Evolutionary conservation across 2,113 vertebrate species (phyloP).

Genomic region (Heloderma charlesbogerti): DNA sequence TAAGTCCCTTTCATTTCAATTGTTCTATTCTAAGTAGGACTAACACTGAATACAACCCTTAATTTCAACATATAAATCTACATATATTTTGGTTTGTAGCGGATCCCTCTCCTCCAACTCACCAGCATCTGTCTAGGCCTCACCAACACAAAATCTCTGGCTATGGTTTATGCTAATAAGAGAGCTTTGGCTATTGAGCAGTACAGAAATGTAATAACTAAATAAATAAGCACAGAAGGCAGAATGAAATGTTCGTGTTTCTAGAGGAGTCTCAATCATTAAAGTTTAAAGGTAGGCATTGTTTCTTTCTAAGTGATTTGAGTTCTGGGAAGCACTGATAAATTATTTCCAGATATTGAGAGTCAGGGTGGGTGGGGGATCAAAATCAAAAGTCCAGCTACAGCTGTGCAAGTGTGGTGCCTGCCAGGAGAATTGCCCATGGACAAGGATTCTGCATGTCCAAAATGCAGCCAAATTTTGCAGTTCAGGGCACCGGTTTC

Average conservation of each 20-base stretch:
- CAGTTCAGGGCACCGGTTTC: conserved; percentile 18
- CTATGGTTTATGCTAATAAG: background rate
- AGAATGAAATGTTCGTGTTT: background rate
- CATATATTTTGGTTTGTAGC: background rate
- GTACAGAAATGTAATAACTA: too few species aligned
- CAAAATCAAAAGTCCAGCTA: conserved; percentile 32
- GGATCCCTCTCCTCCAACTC: background rate
- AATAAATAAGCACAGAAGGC: too few species aligned
- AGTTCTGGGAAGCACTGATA: background rate
- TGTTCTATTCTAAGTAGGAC: too few species aligned
- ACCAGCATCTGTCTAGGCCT: background rate
- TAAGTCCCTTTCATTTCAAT: too few species aligned
- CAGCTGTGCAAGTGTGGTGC: background rate
- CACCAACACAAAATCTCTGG: background rate
- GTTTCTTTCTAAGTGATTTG: background rate
- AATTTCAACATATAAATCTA: background rate
- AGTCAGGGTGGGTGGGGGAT: background rate
- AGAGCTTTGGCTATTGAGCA: too few species aligned
- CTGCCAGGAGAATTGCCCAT: background rate
- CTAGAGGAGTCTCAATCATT: too few species aligned
- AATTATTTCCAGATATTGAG: background rate
- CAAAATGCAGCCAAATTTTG: conserved; percentile 24
- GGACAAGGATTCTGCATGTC: background rate
- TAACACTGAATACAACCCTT: too few species aligned
- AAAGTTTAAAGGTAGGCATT: background rate